Evolutionary conservation across 2,797 vertebrate species (phyloP).

Genomic region (Sebastes variabilis): DNA sequence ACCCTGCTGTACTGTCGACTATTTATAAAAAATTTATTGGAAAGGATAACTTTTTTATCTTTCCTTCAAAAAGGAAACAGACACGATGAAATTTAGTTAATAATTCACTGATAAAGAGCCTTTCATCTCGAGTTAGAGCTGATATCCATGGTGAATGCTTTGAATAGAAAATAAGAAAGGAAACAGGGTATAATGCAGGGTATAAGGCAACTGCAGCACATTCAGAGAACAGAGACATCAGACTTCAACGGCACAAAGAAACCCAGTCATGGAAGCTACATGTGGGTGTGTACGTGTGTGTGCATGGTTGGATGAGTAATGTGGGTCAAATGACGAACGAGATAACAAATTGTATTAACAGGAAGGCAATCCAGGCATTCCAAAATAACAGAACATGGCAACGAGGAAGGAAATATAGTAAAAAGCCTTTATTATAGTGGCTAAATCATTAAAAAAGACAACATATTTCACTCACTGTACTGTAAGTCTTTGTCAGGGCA

Average conservation of each 20-base stretch:
- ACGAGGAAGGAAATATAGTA: too few relatives aligned
- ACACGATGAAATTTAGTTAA: conserved; percentile 52
- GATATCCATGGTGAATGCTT: conserved; percentile 42
- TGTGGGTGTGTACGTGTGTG: neutral
- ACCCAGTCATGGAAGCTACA: conserved; percentile 9
- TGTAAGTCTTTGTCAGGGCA: too few relatives aligned
- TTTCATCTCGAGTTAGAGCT: conserved; percentile 62
- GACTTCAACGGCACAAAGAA: conserved; percentile 18
- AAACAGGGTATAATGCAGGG: conserved; percentile 51
- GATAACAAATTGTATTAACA: neutral
- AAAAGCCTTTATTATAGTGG: too few relatives aligned
- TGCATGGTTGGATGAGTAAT: neutral
- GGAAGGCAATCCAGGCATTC: too few relatives aligned
- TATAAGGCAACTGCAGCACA: conserved; percentile 14
- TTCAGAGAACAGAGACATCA: conserved; percentile 31
- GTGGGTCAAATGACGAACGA: neutral
- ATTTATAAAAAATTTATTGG: conserved; percentile 40
- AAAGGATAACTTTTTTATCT: conserved; percentile 15
- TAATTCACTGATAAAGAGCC: conserved; percentile 62
- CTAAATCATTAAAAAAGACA: too few relatives aligned
- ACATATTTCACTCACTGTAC: too few relatives aligned
- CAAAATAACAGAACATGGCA: too few relatives aligned
- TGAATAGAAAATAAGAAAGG: conserved; percentile 41
- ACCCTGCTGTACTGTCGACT: conserved; percentile 13
- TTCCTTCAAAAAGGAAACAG: conserved; percentile 47